Evolutionary conservation across 2,113 vertebrate species (phyloP), one percentile per base, ranked within the genome.

Genomic region (Cisticola juncidis): DNA sequence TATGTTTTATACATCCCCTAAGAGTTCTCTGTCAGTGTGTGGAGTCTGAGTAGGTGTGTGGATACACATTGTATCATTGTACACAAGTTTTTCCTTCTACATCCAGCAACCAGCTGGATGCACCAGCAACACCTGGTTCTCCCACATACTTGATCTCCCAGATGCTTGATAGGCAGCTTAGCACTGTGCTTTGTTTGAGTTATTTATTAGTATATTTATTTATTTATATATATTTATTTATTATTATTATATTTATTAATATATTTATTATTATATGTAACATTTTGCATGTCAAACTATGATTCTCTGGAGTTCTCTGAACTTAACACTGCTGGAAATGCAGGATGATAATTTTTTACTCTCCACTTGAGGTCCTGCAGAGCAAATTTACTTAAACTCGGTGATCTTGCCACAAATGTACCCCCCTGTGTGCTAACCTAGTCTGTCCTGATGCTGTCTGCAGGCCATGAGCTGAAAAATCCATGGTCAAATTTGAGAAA

Each of bases 361-460:
- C 29, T 61, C 35, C 31, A 31, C 20, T 35, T 88, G 66, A 83
- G n/a, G 22, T 57, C 14, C 33, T 56, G 38, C 16, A 44, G 44
- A 82, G 33, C 14, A 90, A 56, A 57, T 86, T 65, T 88, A 47
- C 54, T 72, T 31, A 64, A 82, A 82, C 7, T 45, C 19, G 11
- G 28, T 53, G n/a, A 61, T 80, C 45, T 82, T 71, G 8, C 45
- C 36, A 28, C 11, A 31, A 11, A 72, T 24, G 5, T 92, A 23
- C 15, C 25, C 28, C 12, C 2, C 50, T 48, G 24, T 0, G 0
- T 36, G 28, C 19, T 44, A 36, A 61, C 56, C 45, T 69, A 11
- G 29, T 85, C 45, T 76, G 6, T 47, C 22, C 57, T 36, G 38
- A 36, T 65, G 25, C 48, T 12, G 17, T 68, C 36, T 88, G 31